Conservation (phyloP, 2,797 vertebrate species). For the Rhinichthys osculus region DNA sequence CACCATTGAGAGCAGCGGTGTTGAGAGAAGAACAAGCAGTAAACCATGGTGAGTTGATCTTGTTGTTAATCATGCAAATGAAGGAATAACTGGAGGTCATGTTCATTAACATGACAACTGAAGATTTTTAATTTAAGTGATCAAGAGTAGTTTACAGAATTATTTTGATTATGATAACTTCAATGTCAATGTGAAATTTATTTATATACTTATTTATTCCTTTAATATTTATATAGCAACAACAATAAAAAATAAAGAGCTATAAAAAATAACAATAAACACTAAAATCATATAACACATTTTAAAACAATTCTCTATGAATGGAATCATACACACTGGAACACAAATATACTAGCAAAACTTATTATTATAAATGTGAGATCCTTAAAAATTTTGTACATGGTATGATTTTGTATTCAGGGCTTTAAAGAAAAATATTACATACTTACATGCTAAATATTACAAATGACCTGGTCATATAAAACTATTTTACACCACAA, state of each 20-base stretch:
- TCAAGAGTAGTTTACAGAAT: not conserved
- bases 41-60: conserved; percentile 21
- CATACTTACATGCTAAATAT: not conserved
- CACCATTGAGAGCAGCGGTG: not conserved
- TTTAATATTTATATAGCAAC: not conserved
- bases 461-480: not conserved
- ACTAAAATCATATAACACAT: not conserved
- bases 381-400: not conserved
- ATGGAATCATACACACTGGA: not conserved
- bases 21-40: not conserved
- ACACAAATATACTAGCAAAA: not conserved
- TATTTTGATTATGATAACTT: not conserved
- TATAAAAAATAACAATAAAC: not conserved
- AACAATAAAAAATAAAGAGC: not conserved
- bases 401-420: not conserved
- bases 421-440: not conserved
- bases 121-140: not conserved
- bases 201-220: not conserved
- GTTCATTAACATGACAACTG: not conserved
- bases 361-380: not conserved
- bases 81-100: not conserved
- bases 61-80: not conserved
- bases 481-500: not conserved
- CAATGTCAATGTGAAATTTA: not conserved
- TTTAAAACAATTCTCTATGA: not conserved